Base-by-base conservation (phyloP, 2,888 invertebrate genomes). In the Sepioteuthis lessoniana region DNA sequence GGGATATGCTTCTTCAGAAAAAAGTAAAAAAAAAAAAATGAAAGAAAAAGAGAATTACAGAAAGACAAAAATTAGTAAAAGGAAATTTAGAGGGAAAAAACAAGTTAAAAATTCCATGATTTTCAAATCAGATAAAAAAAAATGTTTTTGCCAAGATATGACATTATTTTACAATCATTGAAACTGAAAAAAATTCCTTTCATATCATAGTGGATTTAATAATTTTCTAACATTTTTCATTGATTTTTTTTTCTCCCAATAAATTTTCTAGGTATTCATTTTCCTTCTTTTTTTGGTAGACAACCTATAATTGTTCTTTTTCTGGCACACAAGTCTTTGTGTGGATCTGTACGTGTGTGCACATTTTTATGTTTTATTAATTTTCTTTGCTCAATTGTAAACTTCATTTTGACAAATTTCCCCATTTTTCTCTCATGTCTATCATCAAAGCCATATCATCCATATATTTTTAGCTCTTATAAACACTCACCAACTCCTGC, bases 391-490 rank as follows among this genome's bases (percentile, higher is more conserved):
- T 76, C 76, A 76, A 35, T 76, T 76, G n/a, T n/a, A 76, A 76
- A 76, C 76, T 35, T 35, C 76, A 76, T n/a, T 76, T 76, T 76
- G 76, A 76, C 76, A 76, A 76, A 76, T 76, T 35, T 19, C 19
- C 76, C 76, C n/a, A 25, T 60, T 60, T 60, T 60, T 60, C n/a
- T 35, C n/a, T 25, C 3, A n/a, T 10, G 76, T 76, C 76, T 76
- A 76, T 76, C 76, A 76, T 76, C 76, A 76, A 76, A 76, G n/a
- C n/a, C n/a, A n/a, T 7, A 31, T 76, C 76, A 76, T 76, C 19
- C 76, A n/a, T 76, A 76, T 76, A 76, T 76, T 76, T 76, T 76
- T 76, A 76, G 76, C 76, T n/a, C 76, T n/a, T n/a, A 76, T 76
- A 76, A 76, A 76, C 76, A 76, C 76, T n/a, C 13, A n/a, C 76